phyloP scores from a whole-genome alignment of 1,140 invertebrate species.

The Tetramorium parvispinum region DNA sequence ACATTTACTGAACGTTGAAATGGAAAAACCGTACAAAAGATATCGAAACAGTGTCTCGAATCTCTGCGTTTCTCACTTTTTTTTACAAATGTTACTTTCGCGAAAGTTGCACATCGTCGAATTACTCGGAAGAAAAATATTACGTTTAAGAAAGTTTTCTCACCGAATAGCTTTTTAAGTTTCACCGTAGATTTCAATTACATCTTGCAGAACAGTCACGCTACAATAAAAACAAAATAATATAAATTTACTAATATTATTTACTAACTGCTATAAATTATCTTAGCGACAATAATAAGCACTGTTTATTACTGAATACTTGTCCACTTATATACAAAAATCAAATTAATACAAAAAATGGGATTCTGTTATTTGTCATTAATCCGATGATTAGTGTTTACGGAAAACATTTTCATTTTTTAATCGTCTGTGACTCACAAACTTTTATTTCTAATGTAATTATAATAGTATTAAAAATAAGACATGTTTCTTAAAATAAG shows the following conservation, averaged over 20 bases:
- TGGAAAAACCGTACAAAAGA: neutral
- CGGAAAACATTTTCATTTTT: neutral
- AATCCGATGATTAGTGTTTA: neutral
- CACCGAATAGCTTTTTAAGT: neutral
- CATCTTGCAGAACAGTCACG: neutral
- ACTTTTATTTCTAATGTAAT: neutral
- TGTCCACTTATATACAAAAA: neutral
- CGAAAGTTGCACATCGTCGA: constrained; percentile 25
- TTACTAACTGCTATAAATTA: neutral
- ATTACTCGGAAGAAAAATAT: constrained; percentile 5
- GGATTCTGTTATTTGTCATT: neutral
- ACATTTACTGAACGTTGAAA: neutral
- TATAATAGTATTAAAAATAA: neutral
- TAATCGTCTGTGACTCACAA: neutral
- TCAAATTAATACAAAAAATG: constrained; percentile 7
- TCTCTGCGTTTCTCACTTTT: neutral
- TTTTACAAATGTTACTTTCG: constrained; percentile 12
- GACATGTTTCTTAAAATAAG: neutral
- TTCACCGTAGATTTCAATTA: constrained; percentile 3
- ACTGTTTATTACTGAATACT: neutral
- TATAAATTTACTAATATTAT: neutral
- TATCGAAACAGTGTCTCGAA: neutral
- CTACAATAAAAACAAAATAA: neutral
- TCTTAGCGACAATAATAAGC: neutral
- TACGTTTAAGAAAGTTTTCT: constrained; percentile 18